Evolutionary conservation across 2,797 vertebrate species (phyloP).

Genomic region (Sciaenops ocellatus): DNA sequence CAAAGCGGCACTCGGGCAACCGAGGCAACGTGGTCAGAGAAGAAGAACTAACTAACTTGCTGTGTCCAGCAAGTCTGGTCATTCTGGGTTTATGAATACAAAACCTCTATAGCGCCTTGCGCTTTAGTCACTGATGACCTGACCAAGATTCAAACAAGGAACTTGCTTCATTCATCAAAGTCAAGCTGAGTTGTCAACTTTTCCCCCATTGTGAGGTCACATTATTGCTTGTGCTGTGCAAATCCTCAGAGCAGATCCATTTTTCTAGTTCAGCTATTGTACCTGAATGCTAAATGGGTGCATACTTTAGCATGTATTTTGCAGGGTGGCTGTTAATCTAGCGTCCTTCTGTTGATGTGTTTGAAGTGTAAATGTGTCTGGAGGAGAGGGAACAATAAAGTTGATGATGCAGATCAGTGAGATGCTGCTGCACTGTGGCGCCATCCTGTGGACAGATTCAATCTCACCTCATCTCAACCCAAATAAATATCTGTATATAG

Average conservation of each 20-base stretch:
- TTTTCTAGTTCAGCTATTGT: conserved; percentile 45
- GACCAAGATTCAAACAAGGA: conserved; percentile 6
- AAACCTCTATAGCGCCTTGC: not conserved
- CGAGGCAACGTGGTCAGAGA: too few species aligned
- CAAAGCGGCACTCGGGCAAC: too few species aligned
- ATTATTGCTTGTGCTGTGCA: conserved; percentile 39
- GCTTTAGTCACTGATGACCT: not conserved
- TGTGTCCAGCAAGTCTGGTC: not conserved
- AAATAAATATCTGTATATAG: not conserved
- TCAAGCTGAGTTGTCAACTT: conserved; percentile 43
- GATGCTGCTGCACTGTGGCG: conserved; percentile 17
- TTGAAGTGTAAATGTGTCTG: conserved; percentile 71
- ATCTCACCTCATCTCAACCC: conserved; percentile 7
- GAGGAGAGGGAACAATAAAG: conserved; percentile 46
- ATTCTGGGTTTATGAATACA: conserved; percentile 3
- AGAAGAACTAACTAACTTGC: not conserved
- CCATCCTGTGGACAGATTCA: conserved; percentile 43
- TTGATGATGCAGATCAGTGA: conserved; percentile 31
- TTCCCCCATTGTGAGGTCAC: conserved; percentile 35
- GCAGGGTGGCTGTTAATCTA: conserved; percentile 45
- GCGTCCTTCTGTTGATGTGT: conserved; percentile 40
- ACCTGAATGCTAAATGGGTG: conserved; percentile 41
- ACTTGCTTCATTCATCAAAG: conserved; percentile 39
- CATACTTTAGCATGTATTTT: conserved; percentile 47
- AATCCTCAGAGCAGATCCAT: conserved; percentile 24